Evolutionary conservation across 2,888 invertebrate species (phyloP), one percentile per base, ranked within the genome.

Genomic region (Scotopteryx bipunctaria): DNA sequence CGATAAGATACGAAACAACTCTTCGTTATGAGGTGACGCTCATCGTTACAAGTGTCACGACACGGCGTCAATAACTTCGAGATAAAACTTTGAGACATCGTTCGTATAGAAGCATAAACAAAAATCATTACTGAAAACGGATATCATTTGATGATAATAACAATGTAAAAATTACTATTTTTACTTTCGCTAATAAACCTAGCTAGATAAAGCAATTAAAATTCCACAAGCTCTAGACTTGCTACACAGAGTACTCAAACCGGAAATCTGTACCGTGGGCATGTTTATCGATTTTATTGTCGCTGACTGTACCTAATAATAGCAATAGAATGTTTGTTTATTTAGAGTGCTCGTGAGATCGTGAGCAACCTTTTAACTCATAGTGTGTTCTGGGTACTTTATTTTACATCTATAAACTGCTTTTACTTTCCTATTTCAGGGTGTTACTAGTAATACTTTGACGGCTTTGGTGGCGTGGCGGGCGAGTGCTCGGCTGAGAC

Each of bases 1-100:
- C 65, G 87, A 88, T 87, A 87, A 87, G 84, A 83, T 86, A 84
- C 71, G 64, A 59, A 65, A 61, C 73, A 78, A 78, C 77, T 77
- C 65, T 64, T 73, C 71, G 74, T 75, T 72, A 69, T 69, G 67
- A 67, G 83, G 82, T 83, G 85, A 85, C 77, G 76, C 75, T 77
- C 73, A 75, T 69, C 69, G 67, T 67, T 65, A 63, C 63, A 59
- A 58, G 55, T 55, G 62, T 57, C 63, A 60, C 52, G 45, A 54
- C 51, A 48, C 33, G 49, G 50, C 43, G 17, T 48, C 45, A 53
- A 53, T 53, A 48, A 43, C 48, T 41, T 9, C 13, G 25, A 41
- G 54, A 61, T 61, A 57, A 53, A 44, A 33, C 44, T 17, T 37
- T 31, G 8, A 38, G 23, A 44, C 31, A 29, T 31, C n/a, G 43